Percentiles rank a stretch among this genome's conserved stretches.
phyloP scores from a whole-genome alignment of 1,140 invertebrate species.

The Batillaria attramentaria region DNA sequence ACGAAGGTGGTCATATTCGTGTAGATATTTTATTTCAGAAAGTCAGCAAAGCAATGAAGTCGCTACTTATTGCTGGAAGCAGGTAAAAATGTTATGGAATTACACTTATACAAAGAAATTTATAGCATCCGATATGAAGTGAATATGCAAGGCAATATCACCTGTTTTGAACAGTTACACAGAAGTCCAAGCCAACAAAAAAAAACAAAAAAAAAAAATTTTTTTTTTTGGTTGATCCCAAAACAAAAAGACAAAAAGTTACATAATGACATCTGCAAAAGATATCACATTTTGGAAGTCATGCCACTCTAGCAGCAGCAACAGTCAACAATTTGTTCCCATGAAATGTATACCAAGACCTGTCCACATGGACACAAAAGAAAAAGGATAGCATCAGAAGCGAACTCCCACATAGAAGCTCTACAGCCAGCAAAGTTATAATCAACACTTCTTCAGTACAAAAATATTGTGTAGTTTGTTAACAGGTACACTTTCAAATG shows the following conservation, averaged over 20 bases:
- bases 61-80: constrained; percentile 26
- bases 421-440: neutral
- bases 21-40: constrained; percentile 22
- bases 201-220: neutral
- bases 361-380: neutral
- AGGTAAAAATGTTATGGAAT: constrained; percentile 8
- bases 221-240: constrained; percentile 1
- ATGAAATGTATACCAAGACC: neutral
- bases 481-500: neutral
- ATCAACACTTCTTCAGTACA: neutral
- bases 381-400: neutral
- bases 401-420: too few species aligned
- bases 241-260: neutral
- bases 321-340: constrained; percentile 26
- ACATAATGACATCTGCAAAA: constrained; percentile 7
- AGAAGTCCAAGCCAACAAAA: neutral
- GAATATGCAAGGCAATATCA: constrained; percentile 15
- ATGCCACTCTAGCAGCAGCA: neutral
- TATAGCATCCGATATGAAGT: constrained; percentile 20
- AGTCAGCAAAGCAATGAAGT: constrained; percentile 28
- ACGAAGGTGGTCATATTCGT: too few species aligned
- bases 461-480: neutral
- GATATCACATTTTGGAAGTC: constrained; percentile 30
- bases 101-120: constrained; percentile 16
- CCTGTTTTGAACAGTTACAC: neutral